phyloP scores from a whole-genome alignment of 2,113 vertebrate genomes.

The Ctenomys sociabilis region DNA sequence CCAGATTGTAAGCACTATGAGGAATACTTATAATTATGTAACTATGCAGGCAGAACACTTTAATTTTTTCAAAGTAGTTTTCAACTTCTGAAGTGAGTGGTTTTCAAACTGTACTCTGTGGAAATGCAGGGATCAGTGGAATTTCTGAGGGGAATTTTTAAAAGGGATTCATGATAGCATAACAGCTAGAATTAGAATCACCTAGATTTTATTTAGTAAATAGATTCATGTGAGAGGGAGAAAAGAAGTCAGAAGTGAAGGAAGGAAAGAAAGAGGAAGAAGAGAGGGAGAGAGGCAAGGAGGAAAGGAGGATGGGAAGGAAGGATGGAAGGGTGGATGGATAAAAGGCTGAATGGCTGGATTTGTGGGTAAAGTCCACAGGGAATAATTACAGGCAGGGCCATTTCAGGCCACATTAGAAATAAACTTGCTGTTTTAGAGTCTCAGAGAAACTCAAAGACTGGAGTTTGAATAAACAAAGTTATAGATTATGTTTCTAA shows the following conservation, averaged over 20 bases:
- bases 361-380: constrained; percentile 15
- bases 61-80: constrained; percentile 60
- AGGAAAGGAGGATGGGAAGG: background rate
- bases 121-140: background rate
- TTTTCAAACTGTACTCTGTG: constrained; percentile 38
- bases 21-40: background rate
- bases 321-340: background rate
- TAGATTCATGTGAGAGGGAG: background rate
- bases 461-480: constrained; percentile 74
- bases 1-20: background rate
- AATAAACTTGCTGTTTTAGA: constrained; percentile 65
- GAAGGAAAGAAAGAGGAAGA: too few relatives aligned
- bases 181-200: background rate
- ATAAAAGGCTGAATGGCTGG: background rate
- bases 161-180: background rate
- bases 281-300: too few relatives aligned
- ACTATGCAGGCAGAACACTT: background rate
- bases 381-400: constrained; percentile 48
- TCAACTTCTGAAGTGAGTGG: constrained; percentile 11
- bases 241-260: background rate
- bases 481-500: constrained; percentile 78
- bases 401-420: constrained; percentile 57
- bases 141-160: background rate
- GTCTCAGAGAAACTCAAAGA: constrained; percentile 64
- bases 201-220: background rate